Evolutionary conservation across 2,113 vertebrate genomes (phyloP).

Genomic region (Progne subis): DNA sequence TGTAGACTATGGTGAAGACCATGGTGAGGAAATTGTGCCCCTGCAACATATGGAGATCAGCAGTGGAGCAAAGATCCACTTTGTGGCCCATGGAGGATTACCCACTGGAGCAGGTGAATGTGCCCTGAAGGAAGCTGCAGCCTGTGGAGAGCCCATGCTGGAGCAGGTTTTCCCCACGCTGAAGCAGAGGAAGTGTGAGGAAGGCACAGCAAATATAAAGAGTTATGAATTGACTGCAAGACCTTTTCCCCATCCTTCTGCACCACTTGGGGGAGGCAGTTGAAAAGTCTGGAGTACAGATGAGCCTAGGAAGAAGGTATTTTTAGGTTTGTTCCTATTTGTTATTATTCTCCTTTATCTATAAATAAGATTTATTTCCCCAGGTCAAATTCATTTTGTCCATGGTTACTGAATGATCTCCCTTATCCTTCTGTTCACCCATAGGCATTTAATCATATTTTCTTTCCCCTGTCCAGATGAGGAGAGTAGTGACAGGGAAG

Average conservation of each 20-base stretch:
- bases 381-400: background rate
- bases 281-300: background rate
- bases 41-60: background rate
- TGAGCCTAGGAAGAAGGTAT: background rate
- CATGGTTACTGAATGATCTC: background rate
- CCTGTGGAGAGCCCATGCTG: rapidly evolving
- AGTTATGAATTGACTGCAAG: background rate
- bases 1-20: rapidly evolving
- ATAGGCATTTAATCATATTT: background rate
- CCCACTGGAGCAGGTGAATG: background rate
- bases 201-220: background rate
- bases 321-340: background rate
- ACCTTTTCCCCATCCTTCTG: background rate
- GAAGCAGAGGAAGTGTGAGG: background rate
- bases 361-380: background rate
- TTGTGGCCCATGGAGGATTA: background rate
- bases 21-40: background rate
- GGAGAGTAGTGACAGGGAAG: rapidly evolving
- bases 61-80: background rate
- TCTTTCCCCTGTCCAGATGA: background rate
- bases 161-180: background rate
- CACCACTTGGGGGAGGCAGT: background rate
- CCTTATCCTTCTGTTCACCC: background rate
- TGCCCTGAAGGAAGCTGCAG: background rate
- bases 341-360: background rate